Percentiles rank a stretch among this genome's conserved stretches.
Conservation (phyloP, 2,797 vertebrate genomes). For the Sternotherus odoratus region DNA sequence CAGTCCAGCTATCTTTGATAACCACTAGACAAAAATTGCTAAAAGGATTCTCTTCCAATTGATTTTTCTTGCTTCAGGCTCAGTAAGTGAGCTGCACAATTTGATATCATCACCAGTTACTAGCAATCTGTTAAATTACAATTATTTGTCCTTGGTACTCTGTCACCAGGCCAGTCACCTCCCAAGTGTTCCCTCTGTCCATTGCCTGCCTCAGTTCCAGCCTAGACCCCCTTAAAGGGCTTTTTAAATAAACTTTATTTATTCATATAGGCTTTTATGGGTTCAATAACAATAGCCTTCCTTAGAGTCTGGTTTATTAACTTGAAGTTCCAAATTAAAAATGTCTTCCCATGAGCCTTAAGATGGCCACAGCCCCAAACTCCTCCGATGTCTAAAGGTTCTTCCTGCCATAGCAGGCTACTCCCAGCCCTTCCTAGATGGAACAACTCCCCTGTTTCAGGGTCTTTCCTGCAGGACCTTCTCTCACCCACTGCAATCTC, state of each 20-base stretch:
- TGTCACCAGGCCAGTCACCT: not conserved
- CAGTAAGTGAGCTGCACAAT: not conserved
- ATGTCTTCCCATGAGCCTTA: not conserved
- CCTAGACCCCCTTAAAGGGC: not conserved
- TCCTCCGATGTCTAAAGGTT: not conserved
- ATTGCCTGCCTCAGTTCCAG: not conserved
- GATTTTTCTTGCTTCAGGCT: slow-evolving; percentile 55
- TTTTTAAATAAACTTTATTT: not conserved
- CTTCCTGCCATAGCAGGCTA: not conserved
- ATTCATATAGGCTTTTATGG: not conserved
- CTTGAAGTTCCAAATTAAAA: not conserved
- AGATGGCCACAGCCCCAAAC: not conserved
- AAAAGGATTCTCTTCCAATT: slow-evolving; percentile 24
- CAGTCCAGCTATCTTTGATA: slow-evolving; percentile 36
- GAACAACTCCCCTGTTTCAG: too few species aligned
- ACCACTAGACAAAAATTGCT: slow-evolving; percentile 39
- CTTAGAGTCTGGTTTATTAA: not conserved
- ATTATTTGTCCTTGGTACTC: slow-evolving; percentile 6
- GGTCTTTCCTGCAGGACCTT: too few species aligned
- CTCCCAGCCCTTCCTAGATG: not conserved
- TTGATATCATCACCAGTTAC: slow-evolving; percentile 23
- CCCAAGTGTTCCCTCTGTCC: not conserved
- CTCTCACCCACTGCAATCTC: too few species aligned
- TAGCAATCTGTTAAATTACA: slow-evolving; percentile 1
- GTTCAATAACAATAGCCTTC: not conserved